These are phyloP conservation scores for Nipponacmea schrenckii DNA, from an alignment of 2,888 invertebrate genomes.

Conservation along the genomic window DNA sequence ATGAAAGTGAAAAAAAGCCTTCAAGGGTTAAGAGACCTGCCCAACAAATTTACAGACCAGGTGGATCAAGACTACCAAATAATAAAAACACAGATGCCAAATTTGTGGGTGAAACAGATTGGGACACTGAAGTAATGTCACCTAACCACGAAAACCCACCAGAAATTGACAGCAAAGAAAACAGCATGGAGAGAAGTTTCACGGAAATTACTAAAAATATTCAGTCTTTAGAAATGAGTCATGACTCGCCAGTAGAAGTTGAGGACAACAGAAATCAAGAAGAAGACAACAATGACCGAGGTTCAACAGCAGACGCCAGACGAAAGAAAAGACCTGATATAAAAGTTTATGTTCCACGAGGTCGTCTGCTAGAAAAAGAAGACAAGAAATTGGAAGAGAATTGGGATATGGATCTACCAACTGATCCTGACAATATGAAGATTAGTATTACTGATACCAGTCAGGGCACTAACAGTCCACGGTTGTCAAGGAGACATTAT, in stretches of 20 bases:
- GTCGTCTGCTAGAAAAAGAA: constrained; percentile 42
- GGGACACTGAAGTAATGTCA: background rate
- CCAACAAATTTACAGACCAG: constrained; percentile 49
- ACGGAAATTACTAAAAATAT: background rate
- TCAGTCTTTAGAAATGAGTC: constrained; percentile 4
- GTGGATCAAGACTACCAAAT: constrained; percentile 36
- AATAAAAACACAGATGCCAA: constrained; percentile 24
- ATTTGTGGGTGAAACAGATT: constrained; percentile 13
- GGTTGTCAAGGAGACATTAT: constrained; percentile 10
- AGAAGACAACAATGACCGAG: background rate
- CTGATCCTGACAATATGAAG: constrained; percentile 23
- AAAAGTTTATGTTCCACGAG: constrained; percentile 56
- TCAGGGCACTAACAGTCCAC: constrained; percentile 21
- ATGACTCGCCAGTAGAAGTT: background rate
- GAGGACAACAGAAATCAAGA: constrained; percentile 17
- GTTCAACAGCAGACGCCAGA: constrained; percentile 22
- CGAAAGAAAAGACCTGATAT: constrained; percentile 52
- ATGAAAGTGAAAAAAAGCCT: constrained; percentile 27
- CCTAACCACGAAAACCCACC: constrained; percentile 21
- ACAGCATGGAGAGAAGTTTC: constrained; percentile 47
- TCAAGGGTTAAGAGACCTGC: constrained; percentile 38
- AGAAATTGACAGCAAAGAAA: constrained; percentile 47
- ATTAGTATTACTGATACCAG: constrained; percentile 24
- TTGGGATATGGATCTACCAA: constrained; percentile 21
- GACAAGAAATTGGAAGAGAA: constrained; percentile 28